Percentiles rank a stretch among this genome's conserved stretches.
phyloP scores from a whole-genome alignment of 2,888 invertebrate genomes.

The Tachystola acroxantha region DNA sequence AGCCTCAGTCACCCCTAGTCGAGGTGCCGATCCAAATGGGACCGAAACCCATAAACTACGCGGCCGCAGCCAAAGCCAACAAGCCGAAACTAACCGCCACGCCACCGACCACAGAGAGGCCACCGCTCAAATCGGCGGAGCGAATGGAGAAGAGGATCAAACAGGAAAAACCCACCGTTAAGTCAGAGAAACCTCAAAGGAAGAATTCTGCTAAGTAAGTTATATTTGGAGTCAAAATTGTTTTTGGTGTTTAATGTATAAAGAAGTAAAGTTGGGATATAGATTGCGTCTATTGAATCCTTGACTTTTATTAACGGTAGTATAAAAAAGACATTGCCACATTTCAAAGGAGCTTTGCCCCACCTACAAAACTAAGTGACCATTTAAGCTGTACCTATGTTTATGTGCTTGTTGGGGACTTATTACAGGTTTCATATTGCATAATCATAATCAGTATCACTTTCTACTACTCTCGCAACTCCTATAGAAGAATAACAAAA shows the following conservation, averaged over 20 bases:
- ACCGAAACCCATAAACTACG: slow-evolving; percentile 66
- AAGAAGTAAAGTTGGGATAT: too few relatives aligned
- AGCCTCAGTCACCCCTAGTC: slow-evolving; percentile 24
- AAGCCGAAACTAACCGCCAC: slow-evolving; percentile 50
- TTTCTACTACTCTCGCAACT: too few relatives aligned
- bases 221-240: slow-evolving; percentile 12
- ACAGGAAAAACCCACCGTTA: slow-evolving; percentile 5
- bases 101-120: slow-evolving; percentile 29
- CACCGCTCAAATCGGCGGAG: slow-evolving; percentile 7
- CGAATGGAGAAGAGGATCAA: slow-evolving; percentile 20
- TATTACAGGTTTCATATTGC: too few relatives aligned
- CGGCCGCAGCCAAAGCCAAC: slow-evolving; percentile 65
- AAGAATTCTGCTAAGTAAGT: slow-evolving; percentile 60
- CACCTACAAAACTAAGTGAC: too few relatives aligned
- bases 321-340: too few relatives aligned
- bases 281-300: too few relatives aligned
- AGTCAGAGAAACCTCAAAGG: slow-evolving; percentile 30
- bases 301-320: too few relatives aligned
- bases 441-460: too few relatives aligned
- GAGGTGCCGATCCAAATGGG: slow-evolving; percentile 31
- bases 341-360: too few relatives aligned
- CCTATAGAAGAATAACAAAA: too few relatives aligned
- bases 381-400: too few relatives aligned
- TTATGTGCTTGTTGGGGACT: too few relatives aligned
- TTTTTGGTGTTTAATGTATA: slow-evolving; percentile 18